phyloP scores from a whole-genome alignment of 2,888 invertebrate species.

The Dynastes grantii region DNA sequence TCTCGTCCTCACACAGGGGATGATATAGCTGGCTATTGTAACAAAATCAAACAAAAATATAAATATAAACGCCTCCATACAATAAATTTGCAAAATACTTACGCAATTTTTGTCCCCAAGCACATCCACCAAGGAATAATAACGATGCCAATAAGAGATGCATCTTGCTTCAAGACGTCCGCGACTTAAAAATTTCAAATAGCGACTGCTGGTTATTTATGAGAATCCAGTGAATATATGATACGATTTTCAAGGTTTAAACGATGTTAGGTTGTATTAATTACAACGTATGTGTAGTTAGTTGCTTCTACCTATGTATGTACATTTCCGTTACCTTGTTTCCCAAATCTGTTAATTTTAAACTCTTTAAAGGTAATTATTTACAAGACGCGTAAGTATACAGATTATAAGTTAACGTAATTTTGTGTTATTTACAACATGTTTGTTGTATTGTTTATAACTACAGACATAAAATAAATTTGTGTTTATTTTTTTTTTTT shows the following conservation, averaged over 20 bases:
- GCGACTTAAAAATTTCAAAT: background rate
- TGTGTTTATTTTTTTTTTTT: too few relatives aligned
- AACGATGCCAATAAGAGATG: background rate
- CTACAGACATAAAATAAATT: too few relatives aligned
- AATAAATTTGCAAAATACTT: background rate
- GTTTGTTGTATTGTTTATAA: too few relatives aligned
- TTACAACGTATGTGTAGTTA: too few relatives aligned
- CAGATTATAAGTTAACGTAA: too few relatives aligned
- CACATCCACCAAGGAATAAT: background rate
- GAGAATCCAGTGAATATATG: background rate
- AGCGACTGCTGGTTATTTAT: background rate
- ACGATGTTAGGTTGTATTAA: background rate
- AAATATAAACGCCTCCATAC: background rate
- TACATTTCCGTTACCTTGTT: background rate
- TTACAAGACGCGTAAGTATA: too few relatives aligned
- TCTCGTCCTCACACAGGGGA: background rate
- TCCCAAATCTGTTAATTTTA: too few relatives aligned
- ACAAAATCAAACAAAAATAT: background rate
- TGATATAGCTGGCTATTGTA: background rate
- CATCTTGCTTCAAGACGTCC: background rate
- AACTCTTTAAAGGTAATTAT: too few relatives aligned
- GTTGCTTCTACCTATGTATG: too few relatives aligned
- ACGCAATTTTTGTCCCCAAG: conserved; percentile 5
- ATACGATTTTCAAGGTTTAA: background rate
- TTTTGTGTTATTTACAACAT: too few relatives aligned